phyloP scores from a whole-genome alignment of 1,140 invertebrate genomes.

The Drosophila biarmipes region DNA sequence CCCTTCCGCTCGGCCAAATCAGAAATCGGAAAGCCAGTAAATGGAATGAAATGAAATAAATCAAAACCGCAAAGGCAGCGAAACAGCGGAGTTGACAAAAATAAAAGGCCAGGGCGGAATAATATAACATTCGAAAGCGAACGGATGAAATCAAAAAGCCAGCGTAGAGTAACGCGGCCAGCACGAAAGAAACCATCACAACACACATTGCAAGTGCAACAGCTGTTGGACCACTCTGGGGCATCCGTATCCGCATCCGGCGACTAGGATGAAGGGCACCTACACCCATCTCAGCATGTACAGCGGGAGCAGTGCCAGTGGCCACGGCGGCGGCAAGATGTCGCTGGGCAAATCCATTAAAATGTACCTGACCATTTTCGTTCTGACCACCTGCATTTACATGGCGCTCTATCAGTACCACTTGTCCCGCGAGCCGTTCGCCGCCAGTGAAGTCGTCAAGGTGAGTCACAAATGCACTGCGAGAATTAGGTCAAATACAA shows the following conservation, averaged over 20 bases:
- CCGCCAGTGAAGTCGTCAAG: constrained; percentile 71
- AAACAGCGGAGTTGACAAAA: constrained; percentile 19
- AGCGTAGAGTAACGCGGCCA: constrained; percentile 50
- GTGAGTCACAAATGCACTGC: constrained; percentile 45
- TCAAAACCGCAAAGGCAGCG: constrained; percentile 30
- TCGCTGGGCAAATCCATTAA: constrained; percentile 81
- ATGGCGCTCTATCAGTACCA: constrained; percentile 84
- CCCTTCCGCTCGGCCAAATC: constrained; percentile 23
- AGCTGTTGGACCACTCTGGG: no score
- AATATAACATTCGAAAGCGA: constrained; percentile 39
- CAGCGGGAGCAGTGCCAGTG: constrained; percentile 19
- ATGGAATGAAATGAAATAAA: constrained; percentile 24
- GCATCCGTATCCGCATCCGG: not conserved
- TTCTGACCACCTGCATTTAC: constrained; percentile 83
- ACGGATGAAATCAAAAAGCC: constrained; percentile 74
- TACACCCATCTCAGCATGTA: constrained; percentile 22
- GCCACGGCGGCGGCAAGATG: constrained; percentile 60
- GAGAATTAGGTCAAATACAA: not conserved
- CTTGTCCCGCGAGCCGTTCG: constrained; percentile 69
- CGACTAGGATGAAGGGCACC: constrained; percentile 37
- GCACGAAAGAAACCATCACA: constrained; percentile 57
- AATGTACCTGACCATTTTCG: constrained; percentile 85
- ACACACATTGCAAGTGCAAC: constrained; percentile 1
- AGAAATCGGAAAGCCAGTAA: constrained; percentile 48
- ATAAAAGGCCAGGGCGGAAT: constrained; percentile 27